These are phyloP conservation scores for Thalassarche chlororhynchos DNA, from an alignment of 2,113 vertebrate species.

Conservation along the genomic window DNA sequence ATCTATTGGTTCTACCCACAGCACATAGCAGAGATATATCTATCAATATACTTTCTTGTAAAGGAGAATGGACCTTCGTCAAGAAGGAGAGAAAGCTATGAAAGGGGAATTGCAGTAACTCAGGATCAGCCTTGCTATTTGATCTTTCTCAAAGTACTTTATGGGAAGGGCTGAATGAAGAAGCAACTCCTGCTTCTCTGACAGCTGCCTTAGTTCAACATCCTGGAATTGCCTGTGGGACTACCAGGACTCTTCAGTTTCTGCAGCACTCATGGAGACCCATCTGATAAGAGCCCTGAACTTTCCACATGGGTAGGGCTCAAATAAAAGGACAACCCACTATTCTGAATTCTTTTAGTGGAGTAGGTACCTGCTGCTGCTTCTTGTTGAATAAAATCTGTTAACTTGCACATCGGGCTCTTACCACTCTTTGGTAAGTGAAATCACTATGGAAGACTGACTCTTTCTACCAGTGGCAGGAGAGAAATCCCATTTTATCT, in stretches of 20 bases:
- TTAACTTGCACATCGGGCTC: not conserved
- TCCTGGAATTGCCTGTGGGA: not conserved
- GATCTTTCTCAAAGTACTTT: not conserved
- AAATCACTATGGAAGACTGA: not conserved
- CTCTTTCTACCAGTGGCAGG: not conserved
- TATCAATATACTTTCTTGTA: not conserved
- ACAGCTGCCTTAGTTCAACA: not conserved
- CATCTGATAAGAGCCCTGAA: not conserved
- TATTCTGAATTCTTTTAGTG: not conserved
- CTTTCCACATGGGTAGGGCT: not conserved
- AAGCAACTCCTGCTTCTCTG: not conserved
- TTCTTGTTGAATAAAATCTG: not conserved
- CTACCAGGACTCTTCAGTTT: not conserved
- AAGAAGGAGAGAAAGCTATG: not conserved
- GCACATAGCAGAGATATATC: not conserved
- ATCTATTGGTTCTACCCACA: not conserved
- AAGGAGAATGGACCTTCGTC: not conserved
- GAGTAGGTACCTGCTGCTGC: not conserved
- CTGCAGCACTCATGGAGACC: not conserved
- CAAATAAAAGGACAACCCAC: not conserved
- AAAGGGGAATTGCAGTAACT: not conserved
- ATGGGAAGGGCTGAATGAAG: not conserved
- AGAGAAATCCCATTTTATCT: not conserved
- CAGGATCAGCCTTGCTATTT: not conserved
- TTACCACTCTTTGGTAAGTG: not conserved